Percentiles rank a stretch among this genome's conserved stretches.
phyloP scores from a whole-genome alignment of 1,140 invertebrate species.

The Neodiprion fabricii region DNA sequence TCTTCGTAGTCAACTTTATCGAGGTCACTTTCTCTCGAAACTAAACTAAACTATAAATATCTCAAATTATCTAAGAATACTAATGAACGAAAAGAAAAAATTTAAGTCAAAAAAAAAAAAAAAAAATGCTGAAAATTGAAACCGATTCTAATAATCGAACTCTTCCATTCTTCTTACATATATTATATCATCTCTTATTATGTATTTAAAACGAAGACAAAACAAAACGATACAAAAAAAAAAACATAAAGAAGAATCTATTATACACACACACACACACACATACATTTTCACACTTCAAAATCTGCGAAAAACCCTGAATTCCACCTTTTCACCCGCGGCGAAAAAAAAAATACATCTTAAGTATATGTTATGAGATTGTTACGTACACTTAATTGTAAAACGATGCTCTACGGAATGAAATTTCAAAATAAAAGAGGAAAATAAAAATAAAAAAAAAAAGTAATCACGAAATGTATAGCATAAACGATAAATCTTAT shows the following conservation, averaged over 20 bases:
- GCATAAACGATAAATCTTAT: too few species aligned
- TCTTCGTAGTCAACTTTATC: conserved; percentile 42
- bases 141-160: conserved; percentile 43
- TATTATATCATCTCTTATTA: background rate
- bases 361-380: too few species aligned
- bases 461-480: too few species aligned
- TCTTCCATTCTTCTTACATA: conserved; percentile 38
- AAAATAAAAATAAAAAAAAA: too few species aligned
- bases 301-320: too few species aligned
- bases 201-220: background rate
- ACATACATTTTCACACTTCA: background rate
- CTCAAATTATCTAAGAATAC: background rate
- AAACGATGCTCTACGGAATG: background rate
- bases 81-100: background rate
- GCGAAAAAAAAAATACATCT: too few species aligned
- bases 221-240: too few species aligned
- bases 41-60: conserved; percentile 26
- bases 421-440: background rate
- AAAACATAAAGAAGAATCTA: background rate
- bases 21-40: conserved; percentile 57
- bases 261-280: background rate
- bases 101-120: conserved; percentile 16
- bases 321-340: too few species aligned
- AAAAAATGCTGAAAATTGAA: conserved; percentile 31
- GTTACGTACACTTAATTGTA: too few species aligned